phyloP scores from a whole-genome alignment of 2,888 invertebrate species.

The Andrena praecox region DNA sequence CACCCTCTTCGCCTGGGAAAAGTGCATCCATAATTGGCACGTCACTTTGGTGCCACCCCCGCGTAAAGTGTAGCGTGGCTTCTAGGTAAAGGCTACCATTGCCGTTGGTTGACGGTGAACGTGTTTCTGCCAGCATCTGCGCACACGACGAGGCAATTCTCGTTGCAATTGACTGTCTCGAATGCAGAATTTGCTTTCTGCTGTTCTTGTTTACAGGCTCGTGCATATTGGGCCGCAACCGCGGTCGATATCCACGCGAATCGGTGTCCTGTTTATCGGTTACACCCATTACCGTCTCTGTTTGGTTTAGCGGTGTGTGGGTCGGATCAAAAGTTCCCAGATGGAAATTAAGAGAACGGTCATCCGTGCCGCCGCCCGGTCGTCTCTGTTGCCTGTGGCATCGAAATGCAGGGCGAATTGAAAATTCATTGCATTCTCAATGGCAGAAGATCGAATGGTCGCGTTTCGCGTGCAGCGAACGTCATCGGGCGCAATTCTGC shows the following conservation, averaged over 20 bases:
- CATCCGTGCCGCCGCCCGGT: no score
- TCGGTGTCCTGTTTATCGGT: conserved; percentile 30
- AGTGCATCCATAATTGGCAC: no score
- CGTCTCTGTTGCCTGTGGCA: not conserved
- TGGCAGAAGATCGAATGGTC: not conserved
- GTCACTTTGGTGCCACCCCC: no score
- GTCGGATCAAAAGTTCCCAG: conserved; percentile 4
- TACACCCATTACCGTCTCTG: conserved; percentile 33
- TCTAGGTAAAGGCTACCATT: no score
- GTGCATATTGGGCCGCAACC: conserved; percentile 29
- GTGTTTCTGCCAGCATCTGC: not conserved
- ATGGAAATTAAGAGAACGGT: conserved; percentile 8
- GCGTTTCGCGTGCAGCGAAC: not conserved
- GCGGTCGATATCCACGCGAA: conserved; percentile 24
- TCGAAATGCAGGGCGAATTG: not conserved
- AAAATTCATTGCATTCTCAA: not conserved
- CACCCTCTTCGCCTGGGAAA: no score
- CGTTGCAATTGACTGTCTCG: not conserved
- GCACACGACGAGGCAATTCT: conserved; percentile 2
- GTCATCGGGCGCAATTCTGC: not conserved
- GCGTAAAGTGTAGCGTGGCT: no score
- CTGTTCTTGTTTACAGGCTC: conserved; percentile 44
- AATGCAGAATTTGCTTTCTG: conserved; percentile 35
- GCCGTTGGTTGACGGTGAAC: no score
- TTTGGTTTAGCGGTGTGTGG: conserved; percentile 32